phyloP scores from a whole-genome alignment of 2,888 invertebrate genomes.

The Bruchidius siliquastri region DNA sequence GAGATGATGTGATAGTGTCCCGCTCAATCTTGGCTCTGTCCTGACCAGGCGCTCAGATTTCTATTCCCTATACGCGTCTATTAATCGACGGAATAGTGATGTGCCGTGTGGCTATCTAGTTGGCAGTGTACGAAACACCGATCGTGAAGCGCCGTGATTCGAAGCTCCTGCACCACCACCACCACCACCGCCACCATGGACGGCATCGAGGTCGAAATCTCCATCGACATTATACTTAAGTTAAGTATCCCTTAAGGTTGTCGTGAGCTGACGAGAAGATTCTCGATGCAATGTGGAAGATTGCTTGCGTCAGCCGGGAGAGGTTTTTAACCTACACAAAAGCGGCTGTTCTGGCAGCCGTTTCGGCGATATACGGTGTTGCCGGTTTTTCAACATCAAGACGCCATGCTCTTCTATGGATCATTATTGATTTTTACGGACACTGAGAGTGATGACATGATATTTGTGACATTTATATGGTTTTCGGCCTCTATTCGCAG shows the following conservation, averaged over 20 bases:
- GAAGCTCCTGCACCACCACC: neutral
- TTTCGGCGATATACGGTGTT: neutral
- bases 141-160: neutral
- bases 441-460: no score
- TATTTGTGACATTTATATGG: no score
- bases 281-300: conserved; percentile 3
- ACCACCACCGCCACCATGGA: conserved; percentile 11
- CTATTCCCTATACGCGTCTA: neutral
- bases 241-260: conserved; percentile 15
- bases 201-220: conserved; percentile 16
- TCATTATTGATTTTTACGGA: no score
- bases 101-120: neutral
- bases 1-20: neutral
- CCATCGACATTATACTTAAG: conserved; percentile 18
- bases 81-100: neutral
- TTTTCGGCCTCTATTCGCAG: no score
- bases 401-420: no score
- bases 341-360: neutral
- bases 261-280: neutral
- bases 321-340: neutral
- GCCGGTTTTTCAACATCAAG: neutral
- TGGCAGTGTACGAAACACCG: neutral
- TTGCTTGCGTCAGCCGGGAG: neutral
- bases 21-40: neutral
- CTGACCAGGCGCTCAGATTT: neutral